Conservation (phyloP, 2,113 vertebrate species). For the Azemiops feae region DNA sequence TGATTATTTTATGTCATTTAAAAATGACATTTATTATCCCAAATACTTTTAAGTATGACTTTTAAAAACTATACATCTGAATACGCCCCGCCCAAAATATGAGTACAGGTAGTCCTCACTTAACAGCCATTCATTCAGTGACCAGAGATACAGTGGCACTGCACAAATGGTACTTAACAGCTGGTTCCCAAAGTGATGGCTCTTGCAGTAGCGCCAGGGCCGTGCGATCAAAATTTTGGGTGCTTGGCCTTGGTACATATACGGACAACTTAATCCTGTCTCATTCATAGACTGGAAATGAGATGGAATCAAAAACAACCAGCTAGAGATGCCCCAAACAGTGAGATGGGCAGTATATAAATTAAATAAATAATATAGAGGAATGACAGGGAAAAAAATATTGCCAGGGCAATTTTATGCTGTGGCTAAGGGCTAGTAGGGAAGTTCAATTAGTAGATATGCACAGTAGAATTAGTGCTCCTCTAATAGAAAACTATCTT, state of each 20-base stretch:
- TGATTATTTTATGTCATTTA: not conserved
- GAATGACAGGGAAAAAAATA: not conserved
- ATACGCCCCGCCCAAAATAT: not conserved
- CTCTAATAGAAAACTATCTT: not conserved
- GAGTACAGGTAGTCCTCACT: not conserved
- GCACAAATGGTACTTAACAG: not conserved
- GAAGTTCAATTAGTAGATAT: not conserved
- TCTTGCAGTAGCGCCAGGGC: not conserved
- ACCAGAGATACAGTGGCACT: not conserved
- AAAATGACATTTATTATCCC: not conserved
- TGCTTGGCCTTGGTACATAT: not conserved
- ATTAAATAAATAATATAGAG: not conserved
- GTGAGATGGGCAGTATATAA: not conserved
- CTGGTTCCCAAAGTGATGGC: not conserved
- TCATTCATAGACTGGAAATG: not conserved
- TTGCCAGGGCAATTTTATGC: not conserved
- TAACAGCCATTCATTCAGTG: not conserved
- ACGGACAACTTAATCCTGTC: not conserved
- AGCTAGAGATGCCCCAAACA: not conserved
- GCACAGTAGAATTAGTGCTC: not conserved
- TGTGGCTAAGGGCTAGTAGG: not conserved
- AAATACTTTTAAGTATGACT: not conserved
- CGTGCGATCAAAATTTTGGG: not conserved
- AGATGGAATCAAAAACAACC: not conserved
- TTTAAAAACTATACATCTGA: not conserved